Evolutionary conservation across 2,888 invertebrate genomes (phyloP).

Genomic region (Ditylenchus weischeri): DNA sequence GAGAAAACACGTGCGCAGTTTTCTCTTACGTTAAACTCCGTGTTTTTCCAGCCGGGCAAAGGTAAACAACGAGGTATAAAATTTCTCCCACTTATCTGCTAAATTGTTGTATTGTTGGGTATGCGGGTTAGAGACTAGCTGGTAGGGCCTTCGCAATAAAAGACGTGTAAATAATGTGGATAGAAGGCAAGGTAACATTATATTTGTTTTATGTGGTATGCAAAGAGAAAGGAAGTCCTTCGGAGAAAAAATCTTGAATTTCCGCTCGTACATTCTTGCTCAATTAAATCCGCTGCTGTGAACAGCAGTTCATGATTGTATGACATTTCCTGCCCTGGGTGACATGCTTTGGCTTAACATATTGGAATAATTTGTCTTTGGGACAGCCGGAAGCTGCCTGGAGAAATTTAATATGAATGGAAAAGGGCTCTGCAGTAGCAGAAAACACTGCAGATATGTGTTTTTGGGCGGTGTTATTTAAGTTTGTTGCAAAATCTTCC

Average conservation of each 20-base stretch:
- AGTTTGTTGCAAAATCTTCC: no score
- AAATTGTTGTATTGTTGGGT: constrained; percentile 3
- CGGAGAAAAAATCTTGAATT: constrained; percentile 8
- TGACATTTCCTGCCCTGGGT: not conserved
- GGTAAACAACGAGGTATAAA: not conserved
- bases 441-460: no score
- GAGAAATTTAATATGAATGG: constrained; percentile 14
- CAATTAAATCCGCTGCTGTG: not conserved
- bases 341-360: not conserved
- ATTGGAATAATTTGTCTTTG: constrained; percentile 4
- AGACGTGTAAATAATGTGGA: constrained; percentile 7
- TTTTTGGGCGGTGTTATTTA: no score
- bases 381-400: constrained; percentile 2
- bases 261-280: not conserved
- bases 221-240: constrained; percentile 3
- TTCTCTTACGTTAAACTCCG: no score
- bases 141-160: not conserved
- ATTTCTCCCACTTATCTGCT: constrained; percentile 6
- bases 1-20: no score
- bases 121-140: not conserved
- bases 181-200: constrained; percentile 1
- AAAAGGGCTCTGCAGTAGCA: not conserved
- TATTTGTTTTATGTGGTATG: constrained; percentile 6
- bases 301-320: constrained; percentile 4
- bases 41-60: no score